Evolutionary conservation across 2,888 invertebrate species (phyloP).

Genomic region (Drosophila cracens): DNA sequence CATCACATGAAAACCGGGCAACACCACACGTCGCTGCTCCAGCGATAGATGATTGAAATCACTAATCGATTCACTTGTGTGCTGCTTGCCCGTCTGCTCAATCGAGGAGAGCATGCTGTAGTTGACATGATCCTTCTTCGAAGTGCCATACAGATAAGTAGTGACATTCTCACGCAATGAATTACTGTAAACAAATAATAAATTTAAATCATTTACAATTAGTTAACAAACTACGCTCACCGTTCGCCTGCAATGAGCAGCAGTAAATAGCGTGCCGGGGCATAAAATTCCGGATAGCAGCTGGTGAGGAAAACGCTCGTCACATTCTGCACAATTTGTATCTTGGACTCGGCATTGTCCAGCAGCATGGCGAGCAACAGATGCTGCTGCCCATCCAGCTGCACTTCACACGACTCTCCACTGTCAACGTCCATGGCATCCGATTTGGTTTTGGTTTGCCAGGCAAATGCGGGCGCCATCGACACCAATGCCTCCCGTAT

Average conservation of each 20-base stretch:
- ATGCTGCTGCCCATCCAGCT: slow-evolving; percentile 82
- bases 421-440: slow-evolving; percentile 69
- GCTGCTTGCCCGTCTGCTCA: slow-evolving; percentile 84
- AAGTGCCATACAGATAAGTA: slow-evolving; percentile 88
- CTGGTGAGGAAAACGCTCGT: slow-evolving; percentile 92
- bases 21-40: slow-evolving; percentile 85
- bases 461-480: slow-evolving; percentile 88
- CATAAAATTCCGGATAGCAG: slow-evolving; percentile 93
- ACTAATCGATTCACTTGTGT: slow-evolving; percentile 68
- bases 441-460: slow-evolving; percentile 71
- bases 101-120: slow-evolving; percentile 83
- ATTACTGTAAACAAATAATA: slow-evolving; percentile 64
- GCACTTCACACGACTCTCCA: slow-evolving; percentile 71
- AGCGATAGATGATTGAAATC: slow-evolving; percentile 82
- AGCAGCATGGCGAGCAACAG: slow-evolving; percentile 89
- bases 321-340: slow-evolving; percentile 92
- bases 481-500: slow-evolving; percentile 89
- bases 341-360: slow-evolving; percentile 91
- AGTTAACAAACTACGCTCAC: slow-evolving; percentile 85
- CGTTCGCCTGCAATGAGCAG: slow-evolving; percentile 93
- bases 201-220: neutral
- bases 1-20: slow-evolving; percentile 91
- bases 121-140: slow-evolving; percentile 87
- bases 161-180: slow-evolving; percentile 83
- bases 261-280: slow-evolving; percentile 92